Percentiles rank a stretch among this genome's conserved stretches.
These are phyloP conservation scores for Augochlora pura DNA, from an alignment of 1,140 invertebrate genomes.

Conservation along the genomic window DNA sequence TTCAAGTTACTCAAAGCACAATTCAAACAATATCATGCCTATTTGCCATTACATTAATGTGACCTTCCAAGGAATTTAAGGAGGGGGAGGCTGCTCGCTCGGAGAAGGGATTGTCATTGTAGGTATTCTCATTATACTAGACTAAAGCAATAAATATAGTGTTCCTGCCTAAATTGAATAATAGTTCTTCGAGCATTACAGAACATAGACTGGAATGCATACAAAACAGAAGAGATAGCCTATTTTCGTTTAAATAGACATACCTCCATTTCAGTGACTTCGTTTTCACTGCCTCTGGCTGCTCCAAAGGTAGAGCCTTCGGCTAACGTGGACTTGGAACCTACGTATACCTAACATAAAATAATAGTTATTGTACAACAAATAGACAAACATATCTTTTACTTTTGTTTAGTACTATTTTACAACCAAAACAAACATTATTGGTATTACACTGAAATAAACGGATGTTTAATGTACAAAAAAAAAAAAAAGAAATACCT, in stretches of 20 bases:
- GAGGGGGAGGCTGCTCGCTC: slow-evolving; percentile 60
- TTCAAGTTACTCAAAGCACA: slow-evolving; percentile 64
- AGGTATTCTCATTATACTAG: slow-evolving; percentile 4
- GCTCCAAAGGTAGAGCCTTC: slow-evolving; percentile 75
- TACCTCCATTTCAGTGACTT: slow-evolving; percentile 77
- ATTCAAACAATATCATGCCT: slow-evolving; percentile 72
- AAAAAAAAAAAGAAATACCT: not conserved
- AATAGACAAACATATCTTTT: slow-evolving; percentile 3
- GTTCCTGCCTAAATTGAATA: not conserved
- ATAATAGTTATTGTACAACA: slow-evolving; percentile 49
- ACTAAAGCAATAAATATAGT: not conserved
- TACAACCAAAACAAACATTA: not conserved
- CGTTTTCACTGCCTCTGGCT: slow-evolving; percentile 73
- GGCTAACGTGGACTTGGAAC: slow-evolving; percentile 74
- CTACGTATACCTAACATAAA: slow-evolving; percentile 77
- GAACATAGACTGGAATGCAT: not conserved
- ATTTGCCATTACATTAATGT: slow-evolving; percentile 75
- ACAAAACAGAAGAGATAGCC: slow-evolving; percentile 33
- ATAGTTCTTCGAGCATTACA: not conserved
- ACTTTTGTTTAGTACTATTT: not conserved
- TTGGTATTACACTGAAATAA: slow-evolving; percentile 7
- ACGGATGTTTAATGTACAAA: not conserved
- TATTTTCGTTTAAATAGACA: slow-evolving; percentile 58
- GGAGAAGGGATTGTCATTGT: slow-evolving; percentile 23
- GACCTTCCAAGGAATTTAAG: slow-evolving; percentile 77